phyloP scores from a whole-genome alignment of 2,888 invertebrate genomes.

The Hybos culiciformis region DNA sequence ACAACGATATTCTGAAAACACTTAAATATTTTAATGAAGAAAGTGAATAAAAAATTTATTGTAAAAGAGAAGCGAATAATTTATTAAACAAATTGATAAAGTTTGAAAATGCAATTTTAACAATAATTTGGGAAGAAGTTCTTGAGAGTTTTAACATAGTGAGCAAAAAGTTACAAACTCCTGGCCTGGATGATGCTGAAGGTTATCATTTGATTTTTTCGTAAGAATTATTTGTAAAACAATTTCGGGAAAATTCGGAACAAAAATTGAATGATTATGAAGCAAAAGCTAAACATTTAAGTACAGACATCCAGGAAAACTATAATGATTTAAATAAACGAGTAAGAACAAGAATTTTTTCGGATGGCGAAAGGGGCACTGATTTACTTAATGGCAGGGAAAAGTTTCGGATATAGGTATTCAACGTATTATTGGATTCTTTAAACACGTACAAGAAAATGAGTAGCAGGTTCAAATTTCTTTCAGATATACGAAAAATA shows the following conservation, averaged over 20 bases:
- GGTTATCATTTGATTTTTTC: not conserved
- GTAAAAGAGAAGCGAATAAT: no score
- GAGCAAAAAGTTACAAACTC: no score
- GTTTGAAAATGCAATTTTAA: no score
- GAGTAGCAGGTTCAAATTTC: no score
- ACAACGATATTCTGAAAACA: no score
- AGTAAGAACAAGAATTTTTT: not conserved
- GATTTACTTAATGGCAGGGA: not conserved
- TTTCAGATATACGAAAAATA: no score
- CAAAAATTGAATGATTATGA: not conserved
- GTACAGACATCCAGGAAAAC: not conserved
- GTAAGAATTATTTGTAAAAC: not conserved
- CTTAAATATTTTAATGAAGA: no score
- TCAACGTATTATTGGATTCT: not conserved
- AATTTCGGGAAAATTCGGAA: not conserved
- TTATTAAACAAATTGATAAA: no score
- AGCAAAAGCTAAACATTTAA: not conserved
- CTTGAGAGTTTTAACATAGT: no score
- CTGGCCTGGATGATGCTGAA: not conserved
- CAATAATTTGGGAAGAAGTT: no score
- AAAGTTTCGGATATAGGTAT: not conserved
- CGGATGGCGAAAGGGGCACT: not conserved
- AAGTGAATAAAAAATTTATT: no score
- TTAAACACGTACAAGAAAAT: not conserved
- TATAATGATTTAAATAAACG: not conserved